A percentile compares a stretch with the other conserved stretches of the same genome.
Evolutionary conservation across 2,888 invertebrate genomes (phyloP).

Genomic region (Micoletzkya japonica): DNA sequence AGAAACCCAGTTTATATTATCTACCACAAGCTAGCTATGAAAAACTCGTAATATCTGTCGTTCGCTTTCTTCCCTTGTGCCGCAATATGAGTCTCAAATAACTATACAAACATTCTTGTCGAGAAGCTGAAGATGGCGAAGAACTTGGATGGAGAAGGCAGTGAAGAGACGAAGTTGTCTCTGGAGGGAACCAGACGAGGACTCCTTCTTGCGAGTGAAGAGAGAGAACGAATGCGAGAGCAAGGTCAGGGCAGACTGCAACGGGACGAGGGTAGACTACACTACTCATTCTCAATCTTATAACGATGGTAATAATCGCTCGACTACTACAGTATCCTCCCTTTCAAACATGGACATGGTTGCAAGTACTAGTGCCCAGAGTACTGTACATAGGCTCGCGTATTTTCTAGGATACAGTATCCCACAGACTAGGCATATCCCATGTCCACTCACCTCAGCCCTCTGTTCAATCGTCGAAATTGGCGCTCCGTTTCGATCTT

Average conservation of each 20-base stretch:
- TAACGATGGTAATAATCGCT: background rate
- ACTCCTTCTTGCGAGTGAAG: slow-evolving; percentile 46
- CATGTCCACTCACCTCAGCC: slow-evolving; percentile 28
- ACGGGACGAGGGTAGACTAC: background rate
- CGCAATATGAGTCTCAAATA: background rate
- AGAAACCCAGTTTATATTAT: background rate
- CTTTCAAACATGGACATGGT: background rate
- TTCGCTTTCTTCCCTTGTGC: background rate
- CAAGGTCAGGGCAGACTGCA: slow-evolving; percentile 53
- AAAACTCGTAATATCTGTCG: background rate
- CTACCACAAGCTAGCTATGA: background rate
- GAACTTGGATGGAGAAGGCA: slow-evolving; percentile 57
- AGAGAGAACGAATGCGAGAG: slow-evolving; percentile 55
- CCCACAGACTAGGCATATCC: no score
- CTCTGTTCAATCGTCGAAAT: slow-evolving; percentile 37
- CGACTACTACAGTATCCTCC: background rate
- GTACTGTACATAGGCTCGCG: background rate
- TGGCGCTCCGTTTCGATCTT: slow-evolving; percentile 21
- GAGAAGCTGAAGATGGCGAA: slow-evolving; percentile 54
- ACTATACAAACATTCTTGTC: slow-evolving; percentile 45
- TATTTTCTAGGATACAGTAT: no score
- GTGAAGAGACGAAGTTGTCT: slow-evolving; percentile 51
- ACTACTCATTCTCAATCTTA: background rate
- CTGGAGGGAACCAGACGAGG: slow-evolving; percentile 40
- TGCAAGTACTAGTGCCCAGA: background rate